A percentile compares a stretch with the other conserved stretches of the same genome.
Evolutionary conservation across 2,888 invertebrate species (phyloP).

Genomic region (Scaptomyza reducta): DNA sequence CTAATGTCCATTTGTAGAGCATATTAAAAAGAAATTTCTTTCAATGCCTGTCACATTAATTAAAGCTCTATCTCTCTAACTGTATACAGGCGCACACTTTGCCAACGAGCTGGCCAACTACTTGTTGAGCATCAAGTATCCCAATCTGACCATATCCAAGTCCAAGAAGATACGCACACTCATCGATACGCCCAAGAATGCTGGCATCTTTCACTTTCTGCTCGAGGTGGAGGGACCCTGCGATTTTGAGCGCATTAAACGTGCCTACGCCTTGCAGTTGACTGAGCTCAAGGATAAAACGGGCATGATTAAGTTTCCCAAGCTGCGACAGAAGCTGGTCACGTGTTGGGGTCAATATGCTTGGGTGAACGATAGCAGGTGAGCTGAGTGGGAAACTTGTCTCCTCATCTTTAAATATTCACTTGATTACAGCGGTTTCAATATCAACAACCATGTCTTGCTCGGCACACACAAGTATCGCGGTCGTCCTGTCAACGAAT

Average conservation of each 20-base stretch:
- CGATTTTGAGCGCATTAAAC: slow-evolving; percentile 86
- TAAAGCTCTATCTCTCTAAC: too few relatives aligned
- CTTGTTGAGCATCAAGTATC: slow-evolving; percentile 86
- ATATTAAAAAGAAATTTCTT: neutral
- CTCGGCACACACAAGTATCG: slow-evolving; percentile 88
- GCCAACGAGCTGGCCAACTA: slow-evolving; percentile 86
- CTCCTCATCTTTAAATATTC: neutral
- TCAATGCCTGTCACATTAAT: neutral
- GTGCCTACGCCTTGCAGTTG: slow-evolving; percentile 85
- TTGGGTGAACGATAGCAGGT: slow-evolving; percentile 86
- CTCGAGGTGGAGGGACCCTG: slow-evolving; percentile 87
- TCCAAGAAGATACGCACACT: slow-evolving; percentile 88
- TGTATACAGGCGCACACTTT: slow-evolving; percentile 85
- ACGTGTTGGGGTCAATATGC: slow-evolving; percentile 92
- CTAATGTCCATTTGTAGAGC: slow-evolving; percentile 14
- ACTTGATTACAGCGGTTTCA: slow-evolving; percentile 75
- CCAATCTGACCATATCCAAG: slow-evolving; percentile 86
- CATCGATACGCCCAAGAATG: slow-evolving; percentile 89
- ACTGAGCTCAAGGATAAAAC: slow-evolving; percentile 86
- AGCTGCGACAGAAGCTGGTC: slow-evolving; percentile 88
- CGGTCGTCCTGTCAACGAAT: slow-evolving; percentile 89
- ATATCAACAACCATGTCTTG: slow-evolving; percentile 89
- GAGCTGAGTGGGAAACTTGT: slow-evolving; percentile 48
- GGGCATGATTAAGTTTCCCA: slow-evolving; percentile 87
- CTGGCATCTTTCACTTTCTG: slow-evolving; percentile 89